A percentile compares a stretch with the other conserved stretches of the same genome.
These are phyloP conservation scores for Eupeodes corollae DNA, from an alignment of 1,140 invertebrate genomes.

Conservation along the genomic window DNA sequence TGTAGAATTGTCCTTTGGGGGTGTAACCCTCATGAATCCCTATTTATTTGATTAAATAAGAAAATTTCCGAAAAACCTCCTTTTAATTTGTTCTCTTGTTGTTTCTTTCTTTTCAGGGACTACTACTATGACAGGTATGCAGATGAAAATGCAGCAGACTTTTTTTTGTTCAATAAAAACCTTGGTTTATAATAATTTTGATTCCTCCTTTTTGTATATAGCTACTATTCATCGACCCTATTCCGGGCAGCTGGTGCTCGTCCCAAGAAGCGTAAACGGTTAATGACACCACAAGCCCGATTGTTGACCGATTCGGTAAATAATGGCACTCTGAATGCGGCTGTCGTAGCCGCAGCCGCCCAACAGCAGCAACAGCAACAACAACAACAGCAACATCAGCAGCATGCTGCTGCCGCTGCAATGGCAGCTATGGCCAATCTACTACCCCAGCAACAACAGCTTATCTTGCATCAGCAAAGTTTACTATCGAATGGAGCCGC, in stretches of 20 bases:
- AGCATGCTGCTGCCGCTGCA: slow-evolving; percentile 32
- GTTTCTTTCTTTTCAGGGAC: slow-evolving; percentile 19
- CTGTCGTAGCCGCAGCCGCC: slow-evolving; percentile 21
- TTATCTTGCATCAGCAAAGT: slow-evolving; percentile 32
- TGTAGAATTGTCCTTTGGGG: not conserved
- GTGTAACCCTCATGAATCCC: not conserved
- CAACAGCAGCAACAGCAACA: slow-evolving; percentile 25
- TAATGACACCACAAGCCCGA: slow-evolving; percentile 41
- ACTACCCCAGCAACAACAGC: slow-evolving; percentile 30
- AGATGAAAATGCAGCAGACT: no score
- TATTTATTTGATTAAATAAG: not conserved
- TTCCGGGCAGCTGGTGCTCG: slow-evolving; percentile 41
- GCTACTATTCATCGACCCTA: slow-evolving; percentile 51
- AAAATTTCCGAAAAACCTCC: not conserved
- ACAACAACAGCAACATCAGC: slow-evolving; percentile 30
- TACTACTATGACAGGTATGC: slow-evolving; percentile 27
- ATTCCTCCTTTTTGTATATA: no score
- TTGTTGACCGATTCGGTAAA: slow-evolving; percentile 10
- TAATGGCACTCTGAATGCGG: slow-evolving; percentile 19
- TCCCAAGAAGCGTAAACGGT: slow-evolving; percentile 47
- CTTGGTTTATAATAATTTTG: not conserved
- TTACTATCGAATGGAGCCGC: slow-evolving; percentile 22
- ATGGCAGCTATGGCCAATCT: slow-evolving; percentile 36
- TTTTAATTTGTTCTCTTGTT: slow-evolving; percentile 1
- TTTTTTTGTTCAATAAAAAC: not conserved